A percentile compares a stretch with the other conserved stretches of the same genome.
Evolutionary conservation across 2,888 invertebrate genomes (phyloP).

Genomic region (Pristionchus exspectatus): DNA sequence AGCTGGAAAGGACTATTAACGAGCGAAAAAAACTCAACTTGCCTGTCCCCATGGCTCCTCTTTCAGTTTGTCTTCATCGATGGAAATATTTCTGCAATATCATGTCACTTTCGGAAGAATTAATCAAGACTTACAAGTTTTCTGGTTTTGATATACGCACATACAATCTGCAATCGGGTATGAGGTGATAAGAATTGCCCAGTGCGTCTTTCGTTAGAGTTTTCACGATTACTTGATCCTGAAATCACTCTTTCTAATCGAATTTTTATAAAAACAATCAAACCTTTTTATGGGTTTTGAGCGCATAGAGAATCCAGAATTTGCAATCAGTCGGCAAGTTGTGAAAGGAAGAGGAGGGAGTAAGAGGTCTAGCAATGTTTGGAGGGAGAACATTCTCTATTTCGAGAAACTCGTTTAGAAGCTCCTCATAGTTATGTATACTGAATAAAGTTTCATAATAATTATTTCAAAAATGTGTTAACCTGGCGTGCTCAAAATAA

Average conservation of each 20-base stretch:
- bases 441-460: too few species aligned
- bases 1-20: not conserved
- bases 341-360: not conserved
- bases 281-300: not conserved
- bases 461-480: too few species aligned
- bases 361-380: not conserved
- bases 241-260: too few species aligned
- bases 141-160: not conserved
- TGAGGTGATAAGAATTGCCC: not conserved
- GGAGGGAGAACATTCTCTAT: not conserved
- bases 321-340: conserved; percentile 1
- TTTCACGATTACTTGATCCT: too few species aligned
- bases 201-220: not conserved
- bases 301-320: not conserved
- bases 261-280: not conserved
- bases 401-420: not conserved
- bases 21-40: not conserved
- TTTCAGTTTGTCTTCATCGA: not conserved
- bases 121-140: not conserved
- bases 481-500: too few species aligned
- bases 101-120: not conserved
- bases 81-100: not conserved
- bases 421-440: not conserved
- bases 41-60: not conserved
- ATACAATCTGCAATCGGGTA: not conserved